Percentiles rank a stretch among this genome's conserved stretches.
phyloP scores from a whole-genome alignment of 2,797 vertebrate genomes.

The Rhodeus uyekii region DNA sequence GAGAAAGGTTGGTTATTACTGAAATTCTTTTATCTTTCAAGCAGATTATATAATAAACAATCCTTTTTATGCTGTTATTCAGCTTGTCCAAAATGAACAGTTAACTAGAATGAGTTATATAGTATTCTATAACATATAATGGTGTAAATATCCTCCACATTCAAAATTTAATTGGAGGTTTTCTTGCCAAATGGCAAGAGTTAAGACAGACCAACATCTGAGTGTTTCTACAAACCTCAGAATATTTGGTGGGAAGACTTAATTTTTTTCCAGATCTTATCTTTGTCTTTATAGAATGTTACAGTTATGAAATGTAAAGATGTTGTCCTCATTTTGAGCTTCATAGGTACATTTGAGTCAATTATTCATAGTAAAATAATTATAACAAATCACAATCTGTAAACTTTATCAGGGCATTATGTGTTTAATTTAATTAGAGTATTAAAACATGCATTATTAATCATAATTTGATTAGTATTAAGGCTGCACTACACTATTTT shows the following conservation, averaged over 20 bases:
- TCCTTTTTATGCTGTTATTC: neutral
- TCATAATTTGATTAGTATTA: neutral
- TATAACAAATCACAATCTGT: neutral
- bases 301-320: neutral
- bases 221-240: neutral
- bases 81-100: neutral
- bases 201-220: neutral
- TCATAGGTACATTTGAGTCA: too few species aligned
- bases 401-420: neutral
- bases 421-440: neutral
- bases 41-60: too few species aligned
- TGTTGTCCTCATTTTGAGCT: too few species aligned
- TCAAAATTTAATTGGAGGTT: neutral
- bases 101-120: neutral
- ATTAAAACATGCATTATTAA: neutral
- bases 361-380: too few species aligned
- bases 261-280: too few species aligned
- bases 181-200: neutral
- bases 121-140: neutral
- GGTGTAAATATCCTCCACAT: neutral
- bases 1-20: constrained; percentile 28
- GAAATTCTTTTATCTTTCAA: neutral
- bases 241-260: too few species aligned
- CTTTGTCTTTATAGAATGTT: neutral
- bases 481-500: too few species aligned